Evolutionary conservation across 1,140 invertebrate genomes (phyloP).

Genomic region (Teleopsis dalmanni): DNA sequence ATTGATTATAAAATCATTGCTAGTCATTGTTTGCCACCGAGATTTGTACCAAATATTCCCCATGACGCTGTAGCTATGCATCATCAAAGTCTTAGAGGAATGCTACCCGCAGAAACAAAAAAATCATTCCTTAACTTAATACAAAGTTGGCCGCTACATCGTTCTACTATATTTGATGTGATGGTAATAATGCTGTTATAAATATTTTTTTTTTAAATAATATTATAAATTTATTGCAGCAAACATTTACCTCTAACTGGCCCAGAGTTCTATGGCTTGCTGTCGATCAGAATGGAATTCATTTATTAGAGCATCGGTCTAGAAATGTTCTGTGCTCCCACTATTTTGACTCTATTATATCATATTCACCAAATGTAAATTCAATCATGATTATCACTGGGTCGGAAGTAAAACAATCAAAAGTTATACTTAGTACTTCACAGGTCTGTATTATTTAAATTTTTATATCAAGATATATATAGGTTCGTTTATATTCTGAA

Average conservation of each 20-base stretch:
- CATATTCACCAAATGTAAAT: constrained; percentile 80
- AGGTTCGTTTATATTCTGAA: too few relatives aligned
- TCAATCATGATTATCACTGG: constrained; percentile 87
- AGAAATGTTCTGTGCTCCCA: constrained; percentile 82
- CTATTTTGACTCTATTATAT: constrained; percentile 78
- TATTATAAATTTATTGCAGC: constrained; percentile 36
- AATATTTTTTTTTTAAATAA: constrained; percentile 5
- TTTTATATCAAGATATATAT: too few relatives aligned
- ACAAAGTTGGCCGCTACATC: constrained; percentile 85
- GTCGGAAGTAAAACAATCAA: constrained; percentile 79
- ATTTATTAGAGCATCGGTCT: constrained; percentile 79
- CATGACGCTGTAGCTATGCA: constrained; percentile 76
- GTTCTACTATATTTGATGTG: constrained; percentile 90
- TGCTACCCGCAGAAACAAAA: constrained; percentile 77
- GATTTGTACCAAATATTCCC: constrained; percentile 64
- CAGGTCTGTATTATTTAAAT: too few relatives aligned
- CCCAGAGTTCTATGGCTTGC: constrained; percentile 84
- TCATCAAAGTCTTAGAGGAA: constrained; percentile 78
- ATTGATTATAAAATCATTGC: constrained; percentile 70
- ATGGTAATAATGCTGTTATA: constrained; percentile 47
- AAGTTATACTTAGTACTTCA: constrained; percentile 79
- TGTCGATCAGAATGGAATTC: constrained; percentile 87
- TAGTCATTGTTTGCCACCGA: constrained; percentile 72
- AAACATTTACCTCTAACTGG: constrained; percentile 95
- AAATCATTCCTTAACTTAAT: constrained; percentile 91